Conservation (phyloP, 2,888 invertebrate genomes). For the Drosophila niveifrons region DNA sequence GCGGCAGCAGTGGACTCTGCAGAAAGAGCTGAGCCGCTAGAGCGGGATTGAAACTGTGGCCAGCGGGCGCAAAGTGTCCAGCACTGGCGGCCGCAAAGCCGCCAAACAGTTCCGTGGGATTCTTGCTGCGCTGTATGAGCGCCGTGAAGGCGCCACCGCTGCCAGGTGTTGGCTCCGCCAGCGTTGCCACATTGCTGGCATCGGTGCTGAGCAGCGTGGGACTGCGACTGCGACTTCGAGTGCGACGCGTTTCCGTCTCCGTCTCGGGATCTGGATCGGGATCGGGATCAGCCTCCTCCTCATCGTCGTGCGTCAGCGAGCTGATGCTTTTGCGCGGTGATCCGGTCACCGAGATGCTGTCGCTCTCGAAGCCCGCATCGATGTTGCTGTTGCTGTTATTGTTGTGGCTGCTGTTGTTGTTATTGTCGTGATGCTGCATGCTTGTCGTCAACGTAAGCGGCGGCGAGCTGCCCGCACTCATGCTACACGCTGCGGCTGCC, state of each 20-base stretch:
- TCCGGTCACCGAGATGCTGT: constrained; percentile 85
- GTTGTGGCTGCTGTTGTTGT: constrained; percentile 74
- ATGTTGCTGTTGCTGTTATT: constrained; percentile 85
- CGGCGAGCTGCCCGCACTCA: constrained; percentile 84
- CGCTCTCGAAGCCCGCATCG: constrained; percentile 85
- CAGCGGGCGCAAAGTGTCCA: constrained; percentile 83
- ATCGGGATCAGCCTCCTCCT: constrained; percentile 71
- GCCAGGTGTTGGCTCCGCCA: constrained; percentile 57
- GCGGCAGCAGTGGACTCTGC: constrained; percentile 91
- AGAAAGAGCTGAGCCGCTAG: constrained; percentile 90
- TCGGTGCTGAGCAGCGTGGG: constrained; percentile 51
- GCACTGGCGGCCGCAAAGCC: constrained; percentile 86
- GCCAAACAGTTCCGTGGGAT: constrained; percentile 83
- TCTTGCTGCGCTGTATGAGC: constrained; percentile 85
- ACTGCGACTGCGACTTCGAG: constrained; percentile 46
- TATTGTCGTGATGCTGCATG: constrained; percentile 78
- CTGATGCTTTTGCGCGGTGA: constrained; percentile 86
- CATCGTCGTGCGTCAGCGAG: constrained; percentile 85
- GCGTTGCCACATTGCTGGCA: constrained; percentile 53
- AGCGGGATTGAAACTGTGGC: constrained; percentile 87
- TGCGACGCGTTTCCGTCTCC: neutral
- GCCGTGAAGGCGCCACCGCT: constrained; percentile 84
- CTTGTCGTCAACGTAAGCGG: constrained; percentile 81
- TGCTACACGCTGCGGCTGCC: constrained; percentile 51
- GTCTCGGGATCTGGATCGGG: constrained; percentile 44